Percentiles rank a stretch among this genome's conserved stretches.
Evolutionary conservation across 2,113 vertebrate species (phyloP).

Genomic region (Thomomys bottae): DNA sequence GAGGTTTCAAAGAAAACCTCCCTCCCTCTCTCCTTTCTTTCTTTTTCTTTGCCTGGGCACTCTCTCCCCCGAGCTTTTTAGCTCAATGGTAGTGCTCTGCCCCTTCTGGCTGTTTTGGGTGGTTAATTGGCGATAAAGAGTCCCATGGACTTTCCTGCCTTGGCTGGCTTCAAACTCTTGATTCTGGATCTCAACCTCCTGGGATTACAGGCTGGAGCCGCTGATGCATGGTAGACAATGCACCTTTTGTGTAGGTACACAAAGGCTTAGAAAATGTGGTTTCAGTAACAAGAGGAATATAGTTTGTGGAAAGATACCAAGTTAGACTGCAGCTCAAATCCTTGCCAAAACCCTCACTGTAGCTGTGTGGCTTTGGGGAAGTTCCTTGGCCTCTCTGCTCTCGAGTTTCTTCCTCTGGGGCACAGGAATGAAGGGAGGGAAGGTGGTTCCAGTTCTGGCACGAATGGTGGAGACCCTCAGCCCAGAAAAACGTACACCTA

Average conservation of each 20-base stretch:
- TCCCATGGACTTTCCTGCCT: too few relatives aligned
- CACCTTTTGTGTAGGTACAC: background rate
- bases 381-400: slow-evolving; percentile 21
- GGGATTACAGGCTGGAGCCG: background rate
- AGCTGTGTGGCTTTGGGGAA: background rate
- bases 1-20: background rate
- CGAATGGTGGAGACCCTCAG: background rate
- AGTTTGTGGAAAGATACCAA: background rate
- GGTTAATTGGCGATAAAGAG: too few relatives aligned
- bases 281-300: slow-evolving; percentile 33
- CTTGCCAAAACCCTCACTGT: background rate
- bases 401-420: slow-evolving; percentile 20
- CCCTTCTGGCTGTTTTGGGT: too few relatives aligned
- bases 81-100: too few relatives aligned
- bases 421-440: background rate
- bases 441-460: background rate
- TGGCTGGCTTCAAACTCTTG: background rate
- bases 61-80: too few relatives aligned
- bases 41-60: too few relatives aligned
- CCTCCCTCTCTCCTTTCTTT: too few relatives aligned
- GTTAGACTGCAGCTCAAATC: background rate
- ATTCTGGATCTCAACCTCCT: background rate
- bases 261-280: background rate
- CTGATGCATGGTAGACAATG: background rate
- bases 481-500: background rate